Percentiles rank a stretch among this genome's conserved stretches.
Evolutionary conservation across 2,888 invertebrate species (phyloP).

Genomic region (Macrophya annulata): DNA sequence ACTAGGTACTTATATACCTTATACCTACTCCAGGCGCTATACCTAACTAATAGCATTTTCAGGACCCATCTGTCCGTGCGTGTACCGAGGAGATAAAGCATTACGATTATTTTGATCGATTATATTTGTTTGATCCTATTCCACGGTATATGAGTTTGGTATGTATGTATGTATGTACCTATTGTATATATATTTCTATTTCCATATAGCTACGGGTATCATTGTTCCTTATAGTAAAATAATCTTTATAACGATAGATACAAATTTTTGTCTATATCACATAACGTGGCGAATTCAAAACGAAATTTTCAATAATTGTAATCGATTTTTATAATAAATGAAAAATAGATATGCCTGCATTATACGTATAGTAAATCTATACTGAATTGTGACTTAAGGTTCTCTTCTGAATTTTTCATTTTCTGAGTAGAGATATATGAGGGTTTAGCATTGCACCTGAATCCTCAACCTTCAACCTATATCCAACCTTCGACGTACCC

Average conservation of each 20-base stretch:
- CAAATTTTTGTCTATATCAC: not conserved
- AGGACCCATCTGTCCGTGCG: slow-evolving; percentile 62
- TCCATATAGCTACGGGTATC: no score
- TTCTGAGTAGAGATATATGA: slow-evolving; percentile 59
- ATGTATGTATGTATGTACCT: no score
- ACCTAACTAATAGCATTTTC: slow-evolving; percentile 60
- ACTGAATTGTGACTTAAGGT: not conserved
- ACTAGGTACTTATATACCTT: not conserved
- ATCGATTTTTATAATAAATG: not conserved
- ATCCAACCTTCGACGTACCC: slow-evolving; percentile 34
- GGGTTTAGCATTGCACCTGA: slow-evolving; percentile 68
- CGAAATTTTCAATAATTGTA: not conserved
- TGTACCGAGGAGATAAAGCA: slow-evolving; percentile 58
- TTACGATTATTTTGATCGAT: slow-evolving; percentile 61
- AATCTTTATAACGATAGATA: not conserved
- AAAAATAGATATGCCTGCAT: not conserved
- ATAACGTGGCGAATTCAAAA: not conserved
- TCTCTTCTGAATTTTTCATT: not conserved
- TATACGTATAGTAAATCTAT: not conserved
- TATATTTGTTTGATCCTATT: slow-evolving; percentile 57
- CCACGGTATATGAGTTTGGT: not conserved
- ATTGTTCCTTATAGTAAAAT: not conserved
- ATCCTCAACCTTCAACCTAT: slow-evolving; percentile 62
- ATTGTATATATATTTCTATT: no score
- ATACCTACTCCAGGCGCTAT: not conserved